Base-by-base conservation (phyloP, 2,113 vertebrate species). In the Zeus faber region DNA sequence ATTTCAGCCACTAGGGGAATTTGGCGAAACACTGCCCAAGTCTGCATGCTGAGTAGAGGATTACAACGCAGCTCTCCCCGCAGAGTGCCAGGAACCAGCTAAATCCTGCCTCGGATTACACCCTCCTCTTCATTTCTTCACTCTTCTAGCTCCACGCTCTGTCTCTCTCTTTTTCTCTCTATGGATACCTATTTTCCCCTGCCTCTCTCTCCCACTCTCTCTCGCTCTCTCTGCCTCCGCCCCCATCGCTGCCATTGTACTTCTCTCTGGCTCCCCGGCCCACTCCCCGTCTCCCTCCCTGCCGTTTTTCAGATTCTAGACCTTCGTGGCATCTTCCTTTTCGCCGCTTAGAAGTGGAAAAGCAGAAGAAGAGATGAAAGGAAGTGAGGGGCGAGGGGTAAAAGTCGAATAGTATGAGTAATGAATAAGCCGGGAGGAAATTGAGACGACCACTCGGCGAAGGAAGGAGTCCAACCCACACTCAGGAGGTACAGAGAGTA, bases 21-120 rank as follows among this genome's bases (percentile, higher is more conserved):
- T 59, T 58, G 67, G 65, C 67, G 56, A 61, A 80, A 77, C 54
- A 67, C 67, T 74, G 79, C 65, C 70, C 72, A 82, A 75, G 72
- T 79, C 60, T 77, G 58, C 81, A 85, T 79, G 80, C 76, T 80
- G 78, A 81, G 78, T 68, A 77, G 69, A 46, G 69, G 80, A 85
- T 82, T 84, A 84, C 83, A 77, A 74, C 20, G 1, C 60, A 40
- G 68, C 75, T 72, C 58, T 67, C 64, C 80, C 62, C 48, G 46
- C 70, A 64, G 77, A 76, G 77, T 77, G 70, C 61, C 61, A 76
- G 73, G 67, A 74, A 76, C 37, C 68, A 79, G 57, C 57, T 62
- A 83, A 85, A 87, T 79, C 78, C 81, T 69, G 54, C 62, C 64
- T 52, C 50, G 74, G 77, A 87, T 85, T 84, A 84, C 64, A 77